Base-by-base conservation (phyloP, 2,797 vertebrate species). In the Limnodromus scolopaceus region DNA sequence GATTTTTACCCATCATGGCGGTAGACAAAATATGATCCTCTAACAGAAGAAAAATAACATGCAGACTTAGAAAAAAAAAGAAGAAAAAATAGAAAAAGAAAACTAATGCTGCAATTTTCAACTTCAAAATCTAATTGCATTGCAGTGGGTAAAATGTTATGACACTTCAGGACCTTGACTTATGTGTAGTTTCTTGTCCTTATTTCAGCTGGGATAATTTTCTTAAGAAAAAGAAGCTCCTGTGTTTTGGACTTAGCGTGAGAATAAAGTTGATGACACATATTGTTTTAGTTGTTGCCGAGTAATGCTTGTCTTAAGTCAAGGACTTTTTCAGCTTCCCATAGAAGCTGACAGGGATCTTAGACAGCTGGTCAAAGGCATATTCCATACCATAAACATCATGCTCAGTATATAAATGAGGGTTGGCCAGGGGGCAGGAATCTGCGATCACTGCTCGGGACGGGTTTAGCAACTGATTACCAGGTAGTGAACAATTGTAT, bases 121-220 rank as follows among this genome's bases (percentile, higher is more conserved):
- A 13, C 3, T 19, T 69, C 1, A 27, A 92, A 89, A 63, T 77
- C 19, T n/a, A 80, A 61, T n/a, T 51, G 4, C 13, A 70, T 30
- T 39, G 10, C 60, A 53, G 46, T 6, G 11, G 16, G 22, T 9
- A 80, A 72, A 65, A 1, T n/a, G 9, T 36, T 63, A 12, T 2
- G 3, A 30, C 9, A 16, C 24, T 85, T 83, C 24, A 83, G 24
- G 76, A 72, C 15, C 11, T 81, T 51, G 34, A 54, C 34, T 58
- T 68, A n/a, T 0, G 0, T 24, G 13, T 13, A n/a, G 14, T 27
- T 49, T 34, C n/a, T 88, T 79, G 19, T 64, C 19, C 18, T 20
- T 17, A 19, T 43, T 64, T 64, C 28, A 64, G 19, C 39, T 43
- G 39, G 39, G 28, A 22, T 43, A 43, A 32, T 64, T 43, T 64